Base-by-base conservation (phyloP, 2,888 invertebrate species). In the Ischnura elegans region DNA sequence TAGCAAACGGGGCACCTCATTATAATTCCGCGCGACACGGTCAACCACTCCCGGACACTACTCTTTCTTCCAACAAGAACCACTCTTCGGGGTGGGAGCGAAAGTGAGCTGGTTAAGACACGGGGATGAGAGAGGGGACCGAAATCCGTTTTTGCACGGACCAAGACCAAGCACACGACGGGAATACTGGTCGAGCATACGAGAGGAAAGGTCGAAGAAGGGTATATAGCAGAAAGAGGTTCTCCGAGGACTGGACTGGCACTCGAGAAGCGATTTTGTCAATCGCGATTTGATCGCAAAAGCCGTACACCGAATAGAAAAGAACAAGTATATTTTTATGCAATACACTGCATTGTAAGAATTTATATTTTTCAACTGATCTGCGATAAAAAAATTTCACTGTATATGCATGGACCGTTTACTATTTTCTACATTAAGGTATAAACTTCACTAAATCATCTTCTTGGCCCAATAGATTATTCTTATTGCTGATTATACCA, bases 11-110 rank as follows among this genome's bases (percentile, higher is more conserved):
- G 36, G 76, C 29, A 10, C 29, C 76, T 76, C 36, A 76, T 76
- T 76, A 76, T 13, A 76, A 76, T 76, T 76, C 76, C 76, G 76
- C 76, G 36, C 76, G 36, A 76, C 76, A 76, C 76, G 76, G 36
- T 36, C 21, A 76, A 36, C 6, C 36, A 76, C 13, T 36, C 5
- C n/a, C n/a, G n/a, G n/a, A n/a, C n/a, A n/a, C 10, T 25, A 36
- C 36, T 76, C 36, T 76, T 76, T 76, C 36, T 5, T 29, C 76
- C 10, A 76, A 2, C 29, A 76, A 76, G 29, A 76, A 36, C 29
- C 76, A 76, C 76, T 76, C 76, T 76, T 29, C 8, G 76, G 76
- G 76, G 29, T 3, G 36, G n/a, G 36, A 76, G 36, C 76, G 76
- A 76, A 76, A 76, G 29, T 36, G 76, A 76, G 76, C 10, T 13